These are phyloP conservation scores for Hexactinellida sp. DNA, from an alignment of 37 sponge, comb jelly and placozoan genomes.

Conservation along the genomic window DNA sequence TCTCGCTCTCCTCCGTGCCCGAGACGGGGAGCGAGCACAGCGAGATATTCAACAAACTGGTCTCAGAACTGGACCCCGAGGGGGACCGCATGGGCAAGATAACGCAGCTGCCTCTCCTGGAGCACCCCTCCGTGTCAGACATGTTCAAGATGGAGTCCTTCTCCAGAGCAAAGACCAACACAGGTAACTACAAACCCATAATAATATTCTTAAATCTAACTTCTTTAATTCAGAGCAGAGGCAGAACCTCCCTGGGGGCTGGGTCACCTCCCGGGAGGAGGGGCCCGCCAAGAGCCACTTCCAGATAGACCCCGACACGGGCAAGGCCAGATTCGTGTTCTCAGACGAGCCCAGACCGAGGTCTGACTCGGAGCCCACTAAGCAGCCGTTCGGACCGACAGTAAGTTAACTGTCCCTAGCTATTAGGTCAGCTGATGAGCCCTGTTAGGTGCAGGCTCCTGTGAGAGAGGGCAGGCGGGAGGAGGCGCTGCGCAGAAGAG, in stretches of 20 bases:
- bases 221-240: not conserved
- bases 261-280: not conserved
- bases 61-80: not conserved
- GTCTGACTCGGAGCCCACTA: not conserved
- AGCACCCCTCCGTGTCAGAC: not conserved
- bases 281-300: not conserved
- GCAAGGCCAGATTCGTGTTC: not conserved
- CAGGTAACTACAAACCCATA: not conserved
- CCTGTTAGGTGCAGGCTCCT: not conserved
- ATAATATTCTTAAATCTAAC: not conserved
- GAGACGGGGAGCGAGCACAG: constrained; percentile 11
- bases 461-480: not conserved
- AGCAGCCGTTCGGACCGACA: not conserved
- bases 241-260: not conserved
- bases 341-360: constrained; percentile 1
- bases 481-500: not conserved
- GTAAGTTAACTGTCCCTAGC: not conserved
- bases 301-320: constrained; percentile 5
- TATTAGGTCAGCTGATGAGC: not conserved
- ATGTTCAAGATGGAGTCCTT: constrained; percentile 4
- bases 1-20: constrained; percentile 1
- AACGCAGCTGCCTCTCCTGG: not conserved
- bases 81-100: constrained; percentile 14
- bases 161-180: not conserved
- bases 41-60: constrained; percentile 15